Percentiles rank a stretch among this genome's conserved stretches.
These are phyloP conservation scores for Petrocephalus microphthalmus DNA, from an alignment of 2,113 vertebrate species.

Conservation along the genomic window DNA sequence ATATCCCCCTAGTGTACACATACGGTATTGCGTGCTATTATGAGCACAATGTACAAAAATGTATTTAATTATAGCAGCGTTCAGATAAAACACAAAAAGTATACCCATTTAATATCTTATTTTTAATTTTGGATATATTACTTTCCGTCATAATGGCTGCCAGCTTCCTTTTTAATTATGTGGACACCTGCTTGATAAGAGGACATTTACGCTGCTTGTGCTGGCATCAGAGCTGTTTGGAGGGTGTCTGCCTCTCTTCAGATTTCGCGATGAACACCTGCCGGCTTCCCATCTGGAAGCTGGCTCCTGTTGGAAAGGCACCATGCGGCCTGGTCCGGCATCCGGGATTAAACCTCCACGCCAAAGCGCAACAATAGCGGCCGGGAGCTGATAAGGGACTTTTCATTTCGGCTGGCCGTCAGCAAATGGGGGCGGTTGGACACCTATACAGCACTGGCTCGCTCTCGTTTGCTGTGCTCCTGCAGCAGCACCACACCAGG, in stretches of 20 bases:
- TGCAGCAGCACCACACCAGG: neutral
- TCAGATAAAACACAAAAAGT: neutral
- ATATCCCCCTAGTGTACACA: neutral
- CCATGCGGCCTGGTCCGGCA: neutral
- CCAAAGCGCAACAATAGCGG: neutral
- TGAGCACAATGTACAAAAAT: neutral
- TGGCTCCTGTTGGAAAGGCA: neutral
- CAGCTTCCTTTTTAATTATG: neutral
- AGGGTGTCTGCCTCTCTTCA: neutral
- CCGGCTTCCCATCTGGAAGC: neutral
- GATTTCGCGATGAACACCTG: neutral
- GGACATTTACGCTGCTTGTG: neutral
- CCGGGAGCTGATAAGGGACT: neutral
- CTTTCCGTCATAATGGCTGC: neutral
- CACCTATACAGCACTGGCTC: neutral
- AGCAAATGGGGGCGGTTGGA: neutral
- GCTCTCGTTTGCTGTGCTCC: neutral
- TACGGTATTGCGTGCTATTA: neutral
- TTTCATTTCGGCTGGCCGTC: neutral
- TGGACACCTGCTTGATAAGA: neutral
- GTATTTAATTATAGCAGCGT: neutral
- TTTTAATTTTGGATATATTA: neutral
- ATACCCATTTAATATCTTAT: neutral
- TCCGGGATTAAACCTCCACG: neutral
- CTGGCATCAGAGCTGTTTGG: neutral